A percentile compares a stretch with the other conserved stretches of the same genome.
Conservation (phyloP, 2,888 invertebrate species). For the Ditylenchus weischeri region DNA sequence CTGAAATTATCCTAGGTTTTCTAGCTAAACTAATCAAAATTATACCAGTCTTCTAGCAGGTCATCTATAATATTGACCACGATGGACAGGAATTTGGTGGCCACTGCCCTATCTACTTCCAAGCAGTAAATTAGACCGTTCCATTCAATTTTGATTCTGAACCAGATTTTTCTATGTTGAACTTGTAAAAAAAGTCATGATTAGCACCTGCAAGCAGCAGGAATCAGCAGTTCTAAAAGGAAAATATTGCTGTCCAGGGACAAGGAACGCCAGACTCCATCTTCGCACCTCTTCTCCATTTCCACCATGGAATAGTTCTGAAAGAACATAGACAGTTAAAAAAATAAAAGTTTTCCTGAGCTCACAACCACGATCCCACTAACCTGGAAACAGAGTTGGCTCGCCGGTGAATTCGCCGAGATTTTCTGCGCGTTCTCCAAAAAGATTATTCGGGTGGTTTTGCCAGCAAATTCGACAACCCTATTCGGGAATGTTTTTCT, state of each 20-base stretch:
- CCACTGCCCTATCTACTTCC: conserved; percentile 26
- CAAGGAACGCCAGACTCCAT: conserved; percentile 45
- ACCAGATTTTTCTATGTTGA: background rate
- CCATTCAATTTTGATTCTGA: conserved; percentile 1
- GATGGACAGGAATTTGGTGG: conserved; percentile 69
- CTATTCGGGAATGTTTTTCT: no score
- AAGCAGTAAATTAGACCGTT: conserved; percentile 61
- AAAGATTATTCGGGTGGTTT: no score
- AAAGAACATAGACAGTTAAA: no score
- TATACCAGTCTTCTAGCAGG: conserved; percentile 88
- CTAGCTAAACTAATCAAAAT: background rate
- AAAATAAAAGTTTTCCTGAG: no score
- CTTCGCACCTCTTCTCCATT: conserved; percentile 43
- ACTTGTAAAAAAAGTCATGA: background rate
- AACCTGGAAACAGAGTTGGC: no score
- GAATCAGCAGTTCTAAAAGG: conserved; percentile 47
- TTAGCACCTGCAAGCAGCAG: conserved; percentile 21
- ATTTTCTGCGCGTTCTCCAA: no score
- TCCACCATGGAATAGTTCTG: conserved; percentile 44
- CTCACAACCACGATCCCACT: no score
- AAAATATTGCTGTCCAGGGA: conserved; percentile 31
- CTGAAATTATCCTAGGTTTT: background rate
- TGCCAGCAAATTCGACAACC: no score
- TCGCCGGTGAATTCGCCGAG: no score
- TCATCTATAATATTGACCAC: conserved; percentile 93